A percentile compares a stretch with the other conserved stretches of the same genome.
Evolutionary conservation across 2,113 vertebrate genomes (phyloP).

Genomic region (Chamaetylas fuelleborni): DNA sequence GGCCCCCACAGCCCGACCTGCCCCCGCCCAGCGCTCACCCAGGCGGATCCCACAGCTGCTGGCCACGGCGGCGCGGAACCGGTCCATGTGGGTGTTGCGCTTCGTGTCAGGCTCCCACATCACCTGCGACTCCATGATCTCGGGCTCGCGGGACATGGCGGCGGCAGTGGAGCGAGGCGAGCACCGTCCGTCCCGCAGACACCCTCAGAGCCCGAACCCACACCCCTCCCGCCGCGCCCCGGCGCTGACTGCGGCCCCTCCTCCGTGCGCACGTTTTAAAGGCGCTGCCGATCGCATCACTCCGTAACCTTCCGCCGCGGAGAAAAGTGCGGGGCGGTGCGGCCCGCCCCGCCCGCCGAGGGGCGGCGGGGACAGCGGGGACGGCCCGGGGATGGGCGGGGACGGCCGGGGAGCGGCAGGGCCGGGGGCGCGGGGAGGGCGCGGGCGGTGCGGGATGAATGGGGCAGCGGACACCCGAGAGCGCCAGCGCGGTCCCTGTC

Average conservation of each 20-base stretch:
- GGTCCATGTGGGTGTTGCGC: constrained; percentile 89
- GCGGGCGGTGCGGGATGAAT: background rate
- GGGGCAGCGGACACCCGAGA: background rate
- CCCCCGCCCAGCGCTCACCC: constrained; percentile 73
- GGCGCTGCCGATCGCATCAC: rapidly evolving
- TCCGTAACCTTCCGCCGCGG: constrained; percentile 59
- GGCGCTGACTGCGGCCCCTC: rapidly evolving
- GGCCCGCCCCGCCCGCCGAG: background rate
- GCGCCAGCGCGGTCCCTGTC: background rate
- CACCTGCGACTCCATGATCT: constrained; percentile 88
- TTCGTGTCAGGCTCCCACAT: constrained; percentile 96
- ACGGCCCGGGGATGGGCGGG: too few species aligned
- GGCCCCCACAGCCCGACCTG: background rate
- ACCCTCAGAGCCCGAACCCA: rapidly evolving
- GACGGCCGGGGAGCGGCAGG: rapidly evolving
- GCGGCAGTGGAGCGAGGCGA: background rate
- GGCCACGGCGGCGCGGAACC: constrained; percentile 83
- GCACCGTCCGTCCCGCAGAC: rapidly evolving
- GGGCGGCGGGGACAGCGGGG: background rate
- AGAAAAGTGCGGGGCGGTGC: constrained; percentile 22
- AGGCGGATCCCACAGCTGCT: constrained; percentile 78
- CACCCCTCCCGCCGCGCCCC: rapidly evolving
- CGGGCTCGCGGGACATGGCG: constrained; percentile 85
- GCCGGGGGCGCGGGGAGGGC: too few species aligned
- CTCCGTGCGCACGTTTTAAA: background rate